These are phyloP conservation scores for Drosophila barbarae DNA, from an alignment of 2,888 invertebrate genomes.

Conservation along the genomic window DNA sequence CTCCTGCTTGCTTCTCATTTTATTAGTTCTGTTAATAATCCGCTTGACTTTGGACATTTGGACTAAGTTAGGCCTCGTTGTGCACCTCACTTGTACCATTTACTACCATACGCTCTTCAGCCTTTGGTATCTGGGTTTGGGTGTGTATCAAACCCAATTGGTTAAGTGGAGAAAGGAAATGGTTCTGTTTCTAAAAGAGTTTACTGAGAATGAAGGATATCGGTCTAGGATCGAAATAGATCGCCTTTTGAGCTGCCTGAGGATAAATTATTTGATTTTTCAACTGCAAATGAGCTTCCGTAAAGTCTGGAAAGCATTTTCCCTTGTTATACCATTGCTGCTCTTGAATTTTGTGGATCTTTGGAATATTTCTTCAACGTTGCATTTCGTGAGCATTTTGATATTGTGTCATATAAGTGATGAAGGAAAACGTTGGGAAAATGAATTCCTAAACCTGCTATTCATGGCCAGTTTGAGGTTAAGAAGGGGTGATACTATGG, in stretches of 20 bases:
- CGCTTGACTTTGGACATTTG: constrained; percentile 4
- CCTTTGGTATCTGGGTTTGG: constrained; percentile 14
- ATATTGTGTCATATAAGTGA: constrained; percentile 12
- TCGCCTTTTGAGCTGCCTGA: constrained; percentile 5
- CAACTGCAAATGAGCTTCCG: constrained; percentile 5
- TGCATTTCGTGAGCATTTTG: constrained; percentile 15
- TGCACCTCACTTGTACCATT: not conserved
- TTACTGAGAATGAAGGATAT: not conserved
- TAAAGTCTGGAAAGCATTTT: not conserved
- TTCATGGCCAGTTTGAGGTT: not conserved
- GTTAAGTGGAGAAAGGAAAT: constrained; percentile 8
- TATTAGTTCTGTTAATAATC: not conserved
- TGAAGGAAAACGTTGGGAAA: not conserved
- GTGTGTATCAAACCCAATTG: not conserved
- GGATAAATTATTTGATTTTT: not conserved
- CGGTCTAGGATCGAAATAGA: not conserved
- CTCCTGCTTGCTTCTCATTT: not conserved
- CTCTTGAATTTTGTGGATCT: constrained; percentile 10
- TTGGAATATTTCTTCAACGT: not conserved
- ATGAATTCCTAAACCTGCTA: not conserved
- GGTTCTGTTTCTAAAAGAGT: constrained; percentile 1
- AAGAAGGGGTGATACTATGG: not conserved
- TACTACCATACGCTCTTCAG: constrained; percentile 11
- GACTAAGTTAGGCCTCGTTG: not conserved
- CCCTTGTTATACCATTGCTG: constrained; percentile 5